These are phyloP conservation scores for Idris sp. DNA, from an alignment of 1,140 invertebrate genomes.

Conservation along the genomic window DNA sequence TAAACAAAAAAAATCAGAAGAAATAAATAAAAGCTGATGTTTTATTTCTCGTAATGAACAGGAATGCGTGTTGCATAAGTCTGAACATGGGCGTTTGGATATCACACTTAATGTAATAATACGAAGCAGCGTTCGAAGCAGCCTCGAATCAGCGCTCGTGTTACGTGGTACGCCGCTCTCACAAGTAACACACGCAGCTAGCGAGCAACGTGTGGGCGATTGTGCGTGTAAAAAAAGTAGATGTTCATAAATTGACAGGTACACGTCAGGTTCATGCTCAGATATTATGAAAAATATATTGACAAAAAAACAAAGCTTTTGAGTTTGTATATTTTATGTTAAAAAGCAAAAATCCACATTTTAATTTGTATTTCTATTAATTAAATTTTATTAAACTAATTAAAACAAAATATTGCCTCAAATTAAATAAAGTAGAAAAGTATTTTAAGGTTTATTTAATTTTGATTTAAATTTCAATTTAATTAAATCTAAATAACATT, in stretches of 20 bases:
- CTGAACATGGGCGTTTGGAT: slow-evolving; percentile 43
- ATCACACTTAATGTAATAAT: slow-evolving; percentile 45
- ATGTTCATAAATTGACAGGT: slow-evolving; percentile 46
- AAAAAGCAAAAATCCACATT: no score
- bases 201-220: slow-evolving; percentile 35
- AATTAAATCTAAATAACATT: no score
- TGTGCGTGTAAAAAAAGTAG: slow-evolving; percentile 20
- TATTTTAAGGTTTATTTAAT: no score
- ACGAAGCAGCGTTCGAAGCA: slow-evolving; percentile 43
- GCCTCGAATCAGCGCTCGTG: slow-evolving; percentile 46
- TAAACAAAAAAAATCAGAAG: no score
- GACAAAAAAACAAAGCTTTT: no score
- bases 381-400: no score
- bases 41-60: slow-evolving; percentile 47
- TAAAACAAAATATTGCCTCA: no score
- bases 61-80: slow-evolving; percentile 46
- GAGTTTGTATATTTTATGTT: no score
- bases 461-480: no score
- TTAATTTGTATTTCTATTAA: no score
- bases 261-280: slow-evolving; percentile 14
- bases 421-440: no score
- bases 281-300: slow-evolving; percentile 9
- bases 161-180: slow-evolving; percentile 30
- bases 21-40: slow-evolving; percentile 13
- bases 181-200: slow-evolving; percentile 5